phyloP scores from a whole-genome alignment of 2,113 vertebrate species.

The Crotophaga sulcirostris region DNA sequence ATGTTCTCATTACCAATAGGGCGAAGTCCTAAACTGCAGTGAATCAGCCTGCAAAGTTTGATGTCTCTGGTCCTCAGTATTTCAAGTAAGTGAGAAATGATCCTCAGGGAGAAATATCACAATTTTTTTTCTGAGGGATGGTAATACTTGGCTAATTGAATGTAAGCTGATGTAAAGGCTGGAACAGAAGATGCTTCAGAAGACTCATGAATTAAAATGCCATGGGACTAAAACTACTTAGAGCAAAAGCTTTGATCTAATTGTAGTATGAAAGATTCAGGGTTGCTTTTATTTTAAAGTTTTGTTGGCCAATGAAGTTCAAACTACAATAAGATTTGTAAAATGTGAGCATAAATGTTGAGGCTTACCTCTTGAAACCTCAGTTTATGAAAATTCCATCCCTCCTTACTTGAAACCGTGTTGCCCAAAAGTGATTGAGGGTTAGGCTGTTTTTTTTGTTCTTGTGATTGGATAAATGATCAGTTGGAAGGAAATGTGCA shows the following conservation, averaged over 20 bases:
- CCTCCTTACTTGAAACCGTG: conserved; percentile 5
- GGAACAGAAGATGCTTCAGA: not conserved
- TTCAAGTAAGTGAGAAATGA: not conserved
- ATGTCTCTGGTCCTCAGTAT: not conserved
- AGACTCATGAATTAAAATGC: not conserved
- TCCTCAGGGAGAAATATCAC: not conserved
- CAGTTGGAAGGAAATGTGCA: not conserved
- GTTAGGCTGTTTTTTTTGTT: not conserved
- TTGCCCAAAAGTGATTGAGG: not conserved
- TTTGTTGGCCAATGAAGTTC: not conserved
- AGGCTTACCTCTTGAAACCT: not conserved
- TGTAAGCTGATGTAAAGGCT: not conserved
- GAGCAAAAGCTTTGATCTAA: not conserved
- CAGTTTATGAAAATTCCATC: conserved; percentile 15
- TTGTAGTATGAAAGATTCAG: not conserved
- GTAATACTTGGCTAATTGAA: not conserved
- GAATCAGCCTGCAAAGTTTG: not conserved
- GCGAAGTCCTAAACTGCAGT: not conserved
- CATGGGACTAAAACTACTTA: not conserved
- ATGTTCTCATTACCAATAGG: not conserved
- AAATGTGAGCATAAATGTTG: conserved; percentile 4
- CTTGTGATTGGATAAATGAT: not conserved
- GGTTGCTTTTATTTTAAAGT: conserved; percentile 11
- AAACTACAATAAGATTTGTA: not conserved
- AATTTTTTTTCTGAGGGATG: not conserved